These are phyloP conservation scores for Antennarius striatus DNA, from an alignment of 2,113 vertebrate species.

Conservation along the genomic window DNA sequence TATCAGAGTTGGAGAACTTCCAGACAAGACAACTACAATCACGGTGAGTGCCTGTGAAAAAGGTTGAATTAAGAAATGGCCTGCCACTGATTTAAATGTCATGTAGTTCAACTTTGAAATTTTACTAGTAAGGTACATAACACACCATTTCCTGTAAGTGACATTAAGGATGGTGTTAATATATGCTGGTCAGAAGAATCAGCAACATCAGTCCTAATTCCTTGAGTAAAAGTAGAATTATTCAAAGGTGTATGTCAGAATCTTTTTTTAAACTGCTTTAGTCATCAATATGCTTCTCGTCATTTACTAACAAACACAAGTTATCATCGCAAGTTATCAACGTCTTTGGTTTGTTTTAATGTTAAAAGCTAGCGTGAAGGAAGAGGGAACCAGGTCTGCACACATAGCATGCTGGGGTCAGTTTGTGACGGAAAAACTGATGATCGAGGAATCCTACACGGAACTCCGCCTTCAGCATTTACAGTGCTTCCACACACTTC, in stretches of 20 bases:
- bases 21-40: conserved; percentile 82
- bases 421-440: too few species aligned
- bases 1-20: conserved; percentile 81
- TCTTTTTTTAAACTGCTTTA: too few species aligned
- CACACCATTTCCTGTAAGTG: conserved; percentile 42
- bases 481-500: too few species aligned
- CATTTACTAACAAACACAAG: too few species aligned
- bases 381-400: too few species aligned
- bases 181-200: conserved; percentile 9
- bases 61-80: conserved; percentile 73
- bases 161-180: conserved; percentile 24
- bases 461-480: too few species aligned
- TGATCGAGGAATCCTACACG: too few species aligned
- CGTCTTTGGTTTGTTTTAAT: too few species aligned
- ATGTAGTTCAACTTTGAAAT: conserved; percentile 34
- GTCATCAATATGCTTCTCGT: too few species aligned
- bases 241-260: not conserved
- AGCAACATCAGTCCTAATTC: not conserved
- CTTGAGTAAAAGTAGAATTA: not conserved
- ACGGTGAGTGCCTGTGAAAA: conserved; percentile 76
- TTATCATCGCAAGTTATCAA: too few species aligned
- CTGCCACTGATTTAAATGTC: conserved; percentile 47
- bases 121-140: conserved; percentile 47
- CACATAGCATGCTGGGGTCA: too few species aligned
- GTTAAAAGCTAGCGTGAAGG: too few species aligned